phyloP scores from a whole-genome alignment of 2,797 vertebrate genomes.

The Macropodus opercularis region DNA sequence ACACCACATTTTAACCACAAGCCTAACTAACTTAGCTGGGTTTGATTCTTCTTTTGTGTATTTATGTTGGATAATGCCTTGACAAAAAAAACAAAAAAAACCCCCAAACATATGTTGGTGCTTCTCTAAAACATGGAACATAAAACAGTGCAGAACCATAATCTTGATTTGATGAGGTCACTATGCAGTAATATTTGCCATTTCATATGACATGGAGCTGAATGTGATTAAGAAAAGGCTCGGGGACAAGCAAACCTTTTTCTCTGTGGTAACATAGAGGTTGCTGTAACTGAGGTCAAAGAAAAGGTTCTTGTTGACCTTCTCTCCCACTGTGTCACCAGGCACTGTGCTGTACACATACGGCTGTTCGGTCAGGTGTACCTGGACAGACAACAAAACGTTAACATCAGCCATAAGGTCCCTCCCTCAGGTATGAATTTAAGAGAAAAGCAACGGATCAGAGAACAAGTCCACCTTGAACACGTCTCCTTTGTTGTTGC shows the following conservation, averaged over 20 bases:
- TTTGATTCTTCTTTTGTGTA: no score
- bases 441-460: constrained; percentile 22
- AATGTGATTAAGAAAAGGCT: not conserved
- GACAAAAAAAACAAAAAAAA: no score
- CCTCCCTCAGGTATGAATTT: not conserved
- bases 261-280: constrained; percentile 92
- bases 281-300: constrained; percentile 85
- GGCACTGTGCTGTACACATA: constrained; percentile 81
- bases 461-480: constrained; percentile 83
- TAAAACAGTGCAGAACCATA: no score
- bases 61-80: no score
- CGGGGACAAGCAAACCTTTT: constrained; percentile 83
- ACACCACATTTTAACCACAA: no score
- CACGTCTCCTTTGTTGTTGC: constrained; percentile 88
- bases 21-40: no score
- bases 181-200: no score
- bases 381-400: constrained; percentile 72
- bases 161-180: no score
- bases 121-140: no score
- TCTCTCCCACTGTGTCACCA: constrained; percentile 78
- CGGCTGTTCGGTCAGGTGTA: constrained; percentile 79
- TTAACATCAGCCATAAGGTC: constrained; percentile 7
- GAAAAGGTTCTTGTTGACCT: constrained; percentile 91
- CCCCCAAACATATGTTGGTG: no score
- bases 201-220: no score